These are phyloP conservation scores for Drosophila sulfurigaster DNA, from an alignment of 1,140 invertebrate species.

Conservation along the genomic window DNA sequence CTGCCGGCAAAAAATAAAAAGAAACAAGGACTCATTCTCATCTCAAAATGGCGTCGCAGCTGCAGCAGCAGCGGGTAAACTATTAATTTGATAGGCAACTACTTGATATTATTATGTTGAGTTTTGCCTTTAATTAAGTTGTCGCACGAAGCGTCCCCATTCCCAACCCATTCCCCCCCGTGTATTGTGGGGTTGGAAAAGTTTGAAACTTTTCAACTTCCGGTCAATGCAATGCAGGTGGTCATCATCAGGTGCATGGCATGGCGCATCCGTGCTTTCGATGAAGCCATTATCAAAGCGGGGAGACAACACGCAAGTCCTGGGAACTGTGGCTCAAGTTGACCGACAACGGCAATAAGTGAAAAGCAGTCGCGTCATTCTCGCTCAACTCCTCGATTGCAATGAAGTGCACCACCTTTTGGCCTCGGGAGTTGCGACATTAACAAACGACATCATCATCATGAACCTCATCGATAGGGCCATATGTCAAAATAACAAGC, in stretches of 20 bases:
- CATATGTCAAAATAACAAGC: conserved; percentile 81
- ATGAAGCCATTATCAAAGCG: conserved; percentile 67
- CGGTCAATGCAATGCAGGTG: conserved; percentile 79
- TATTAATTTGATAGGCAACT: conserved; percentile 12
- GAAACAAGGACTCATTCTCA: conserved; percentile 12
- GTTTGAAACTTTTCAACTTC: conserved; percentile 83
- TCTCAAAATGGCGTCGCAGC: conserved; percentile 64
- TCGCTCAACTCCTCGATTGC: background rate
- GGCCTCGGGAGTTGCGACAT: background rate
- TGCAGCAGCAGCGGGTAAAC: conserved; percentile 1
- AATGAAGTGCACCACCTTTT: conserved; percentile 30
- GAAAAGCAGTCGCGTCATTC: conserved; percentile 75
- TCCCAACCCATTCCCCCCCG: conserved; percentile 1
- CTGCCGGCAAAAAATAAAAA: background rate
- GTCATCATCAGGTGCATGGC: conserved; percentile 68
- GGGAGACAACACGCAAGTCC: conserved; percentile 58
- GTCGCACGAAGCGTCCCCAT: conserved; percentile 62
- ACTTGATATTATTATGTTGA: conserved; percentile 30
- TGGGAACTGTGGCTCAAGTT: conserved; percentile 61
- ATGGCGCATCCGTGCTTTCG: conserved; percentile 65
- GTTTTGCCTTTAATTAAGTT: conserved; percentile 71
- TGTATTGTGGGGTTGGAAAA: conserved; percentile 46
- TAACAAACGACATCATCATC: conserved; percentile 35
- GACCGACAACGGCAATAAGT: conserved; percentile 63
- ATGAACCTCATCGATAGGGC: conserved; percentile 58